Conservation (phyloP, 1,140 invertebrate species). For the Drosophila prosaltans region DNA sequence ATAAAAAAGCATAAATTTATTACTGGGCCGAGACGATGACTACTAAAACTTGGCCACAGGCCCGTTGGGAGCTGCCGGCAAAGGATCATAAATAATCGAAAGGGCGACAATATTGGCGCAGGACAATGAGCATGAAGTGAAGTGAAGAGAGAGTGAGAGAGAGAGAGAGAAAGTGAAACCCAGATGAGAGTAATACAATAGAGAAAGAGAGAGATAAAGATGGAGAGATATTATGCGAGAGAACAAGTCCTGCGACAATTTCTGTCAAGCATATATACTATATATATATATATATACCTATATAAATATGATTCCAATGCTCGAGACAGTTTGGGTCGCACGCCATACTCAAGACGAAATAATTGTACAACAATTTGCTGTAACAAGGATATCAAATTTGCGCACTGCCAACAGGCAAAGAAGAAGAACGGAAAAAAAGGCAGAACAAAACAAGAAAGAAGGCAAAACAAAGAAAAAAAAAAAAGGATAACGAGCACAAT, state of each 20-base stretch:
- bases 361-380: constrained; percentile 79
- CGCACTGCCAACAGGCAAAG: constrained; percentile 39
- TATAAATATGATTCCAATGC: constrained; percentile 60
- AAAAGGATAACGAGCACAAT: constrained; percentile 82
- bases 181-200: background rate
- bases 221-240: too few relatives aligned
- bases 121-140: constrained; percentile 48
- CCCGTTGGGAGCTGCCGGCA: constrained; percentile 70
- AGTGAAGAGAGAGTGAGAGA: background rate
- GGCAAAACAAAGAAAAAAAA: constrained; percentile 39
- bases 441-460: background rate
- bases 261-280: background rate
- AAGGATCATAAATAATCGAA: constrained; percentile 82
- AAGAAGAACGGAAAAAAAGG: constrained; percentile 6
- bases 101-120: constrained; percentile 76
- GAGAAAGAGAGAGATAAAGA: background rate
- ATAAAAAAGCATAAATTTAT: constrained; percentile 83
- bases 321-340: constrained; percentile 31
- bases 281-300: constrained; percentile 8
- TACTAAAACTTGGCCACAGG: constrained; percentile 81
- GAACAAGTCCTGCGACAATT: too few relatives aligned
- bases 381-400: constrained; percentile 82
- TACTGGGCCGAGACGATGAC: constrained; percentile 76
- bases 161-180: background rate
- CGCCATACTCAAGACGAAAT: constrained; percentile 52